Base-by-base conservation (phyloP, 2,113 vertebrate genomes). In the Cavia porcellus region DNA sequence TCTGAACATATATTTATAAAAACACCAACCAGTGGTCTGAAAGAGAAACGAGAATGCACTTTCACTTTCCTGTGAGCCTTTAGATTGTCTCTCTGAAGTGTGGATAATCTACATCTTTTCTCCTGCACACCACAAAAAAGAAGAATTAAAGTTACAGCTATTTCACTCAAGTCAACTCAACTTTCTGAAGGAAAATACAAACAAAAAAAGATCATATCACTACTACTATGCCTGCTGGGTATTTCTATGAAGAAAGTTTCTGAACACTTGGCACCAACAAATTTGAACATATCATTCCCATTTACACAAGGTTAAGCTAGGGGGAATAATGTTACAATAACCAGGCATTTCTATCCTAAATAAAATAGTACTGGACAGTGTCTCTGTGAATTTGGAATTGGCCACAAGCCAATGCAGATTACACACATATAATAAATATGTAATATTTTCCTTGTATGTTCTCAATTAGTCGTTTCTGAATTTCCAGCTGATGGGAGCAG, bases 151-250 rank as follows among this genome's bases (percentile, higher is more conserved):
- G 74, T 95, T 89, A 86, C 20, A 88, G 81, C 35, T 20, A 28
- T 95, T 95, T 68, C 38, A 38, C 22, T 90, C 92, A 70, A 83
- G 79, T 90, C 62, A 86, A 95, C 82, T 75, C 55, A 91, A 32
- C 14, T 87, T 94, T 59, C 93, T 89, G 59, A 92, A 95, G 79
- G 82, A 92, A 72, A 97, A 50, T 52, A 89, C 20, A 92, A 95
- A 97, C 59, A 80, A 95, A 95, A 96, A 42, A 83, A 72, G 35
- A 81, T 22, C 50, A 47, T 32, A 14, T 90, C 64, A 42, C 64
- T 47, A 64, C 1, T 72, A 75, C n/a, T 75, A n/a, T n/a, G n/a
- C 75, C 77, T 82, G 28, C 62, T 15, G 25, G 81, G 24, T 86
- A 82, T 20, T 84, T 77, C 64, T 66, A 89, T 90, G 68, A 42